Evolutionary conservation across 2,888 invertebrate species (phyloP), one percentile per base, ranked within the genome.

Genomic region (Coelopa pilipes): DNA sequence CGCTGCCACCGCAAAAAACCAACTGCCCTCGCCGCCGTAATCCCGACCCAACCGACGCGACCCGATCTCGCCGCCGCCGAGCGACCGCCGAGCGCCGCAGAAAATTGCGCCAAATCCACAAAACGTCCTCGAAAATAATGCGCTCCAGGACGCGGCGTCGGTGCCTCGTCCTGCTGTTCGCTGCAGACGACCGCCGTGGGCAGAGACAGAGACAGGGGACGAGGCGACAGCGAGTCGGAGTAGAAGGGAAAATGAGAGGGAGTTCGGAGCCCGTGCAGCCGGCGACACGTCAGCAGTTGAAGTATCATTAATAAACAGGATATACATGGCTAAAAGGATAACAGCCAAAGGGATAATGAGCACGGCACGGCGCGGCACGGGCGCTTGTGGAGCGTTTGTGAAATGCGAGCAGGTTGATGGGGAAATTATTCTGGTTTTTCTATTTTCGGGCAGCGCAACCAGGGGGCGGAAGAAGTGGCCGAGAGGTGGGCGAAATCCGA

Each of bases 91-190:
- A 60, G 5, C 34, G 10, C 62, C 62, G 45, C 62, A 62, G 62
- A 15, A 62, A 34, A 62, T 62, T 62, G n/a, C 34, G 62, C 45
- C 34, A 34, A 34, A 19, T 62, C 62, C 62, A 34, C 62, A 45
- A 62, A 62, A 62, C 34, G 62, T 62, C 62, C 62, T 21, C 62
- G 34, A 10, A n/a, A 57, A 21, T 21, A 34, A 62, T 13, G n/a
- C 21, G 24, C 24, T 24, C 19, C 24, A 21, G n/a, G 62, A 13
- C 62, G 34, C 2, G 7, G 34, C n/a, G 55, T 55, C 55, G 19
- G 55, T 17, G 34, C 2, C 34, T 34, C 34, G 34, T 34, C 34
- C 34, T 34, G 34, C 7, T 7, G 34, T 34, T 34, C 4, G 34
- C 34, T 34, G 34, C 34, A 34, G 34, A 34, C 34, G 34, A 34